These are phyloP conservation scores for mouse (Mus musculus) DNA, from an alignment of 2,113 vertebrate species.

Conservation along the genomic window GRCm39 chr12:85111501-85112000, in stretches of 20 bases:
- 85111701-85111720: slow-evolving; percentile 83
- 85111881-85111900: background rate
- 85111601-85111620: slow-evolving; percentile 80
- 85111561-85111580: slow-evolving; percentile 80
- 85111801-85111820: slow-evolving; percentile 96
- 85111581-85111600: slow-evolving; percentile 73
- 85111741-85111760: slow-evolving; percentile 99
- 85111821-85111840: slow-evolving; percentile 98
- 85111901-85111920: background rate
- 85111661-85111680: slow-evolving; percentile 76
- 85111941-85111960: background rate
- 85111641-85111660: slow-evolving; percentile 71
- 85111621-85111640: slow-evolving; percentile 74
- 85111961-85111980: background rate
- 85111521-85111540: slow-evolving; percentile 11
- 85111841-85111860: slow-evolving; percentile 96
- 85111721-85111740: slow-evolving; percentile 87
- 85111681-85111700: slow-evolving; percentile 76
- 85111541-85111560: slow-evolving; percentile 73
- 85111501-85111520: background rate
- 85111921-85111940: background rate
- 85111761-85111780: slow-evolving; percentile 94
- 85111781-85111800: slow-evolving; percentile 92
- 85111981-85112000: background rate
- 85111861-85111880: slow-evolving; percentile 98